Evolutionary conservation across 2,888 invertebrate genomes (phyloP), one percentile per base, ranked within the genome.

Genomic region (Diaperis boleti): DNA sequence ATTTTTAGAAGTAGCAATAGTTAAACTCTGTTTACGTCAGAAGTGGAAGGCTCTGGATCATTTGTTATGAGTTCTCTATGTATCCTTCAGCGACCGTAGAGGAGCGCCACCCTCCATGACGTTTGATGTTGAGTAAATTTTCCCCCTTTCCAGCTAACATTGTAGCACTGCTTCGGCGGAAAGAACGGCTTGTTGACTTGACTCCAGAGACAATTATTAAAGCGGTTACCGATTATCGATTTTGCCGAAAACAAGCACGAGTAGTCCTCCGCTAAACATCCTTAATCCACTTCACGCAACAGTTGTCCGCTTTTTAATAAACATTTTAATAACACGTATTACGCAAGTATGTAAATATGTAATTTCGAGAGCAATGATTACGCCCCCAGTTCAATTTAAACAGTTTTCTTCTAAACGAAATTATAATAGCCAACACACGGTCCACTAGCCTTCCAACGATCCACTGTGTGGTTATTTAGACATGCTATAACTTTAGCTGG

Each of bases 301-400:
- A 61, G 54, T 55, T 55, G 60, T 44, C 52, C 33, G 22, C 10
- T 29, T 59, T 59, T 59, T 59, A 54, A 61, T 61, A 54, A 61
- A 54, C 50, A 42, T 50, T 52, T 60, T 52, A 52, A 60, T 52
- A 50, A 44, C 52, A 44, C 20, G 45, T 26, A 45, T 45, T 47
- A 49, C 26, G 49, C 50, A 49, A 70, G 69, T 69, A 69, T 72
- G 69, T 72, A 74, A 72, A 72, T 72, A 72, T 72, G 70, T 74
- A 72, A 72, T 72, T 72, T 72, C 49, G 55, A 64, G 63, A 63
- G 64, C 69, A 69, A 70, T 69, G 59, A 72, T 69, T 68, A 70
- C 73, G 73, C 73, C 73, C 72, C 67, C 72, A 66, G 72, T 72
- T 73, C 71, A 68, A 70, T 72, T 72, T 71, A 62, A 69, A 44